phyloP scores from a whole-genome alignment of 2,797 vertebrate species.

The Trematomus bernacchii region DNA sequence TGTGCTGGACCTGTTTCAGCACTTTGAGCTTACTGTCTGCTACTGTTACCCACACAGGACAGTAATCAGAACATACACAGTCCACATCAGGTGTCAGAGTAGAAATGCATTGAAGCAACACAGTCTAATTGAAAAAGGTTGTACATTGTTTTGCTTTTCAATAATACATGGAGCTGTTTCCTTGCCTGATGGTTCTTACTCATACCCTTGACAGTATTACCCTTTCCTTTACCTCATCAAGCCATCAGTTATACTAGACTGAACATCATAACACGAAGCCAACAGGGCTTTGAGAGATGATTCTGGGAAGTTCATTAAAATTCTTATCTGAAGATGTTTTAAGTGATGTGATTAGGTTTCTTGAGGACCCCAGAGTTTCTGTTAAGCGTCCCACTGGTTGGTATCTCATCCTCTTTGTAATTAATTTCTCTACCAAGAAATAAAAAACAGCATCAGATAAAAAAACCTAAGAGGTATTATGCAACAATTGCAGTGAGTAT shows the following conservation, averaged over 20 bases:
- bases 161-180: conserved; percentile 7
- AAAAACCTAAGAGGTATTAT: conserved; percentile 69
- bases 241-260: conserved; percentile 28
- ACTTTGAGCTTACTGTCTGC: background rate
- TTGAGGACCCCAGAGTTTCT: conserved; percentile 68
- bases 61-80: background rate
- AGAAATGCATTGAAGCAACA: conserved; percentile 12
- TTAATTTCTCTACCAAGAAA: conserved; percentile 64
- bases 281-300: conserved; percentile 60
- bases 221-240: conserved; percentile 31
- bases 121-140: conserved; percentile 14
- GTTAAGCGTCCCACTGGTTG: conserved; percentile 62
- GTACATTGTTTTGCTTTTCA: background rate
- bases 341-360: conserved; percentile 73
- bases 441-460: conserved; percentile 56
- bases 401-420: conserved; percentile 74
- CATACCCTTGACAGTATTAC: conserved; percentile 10
- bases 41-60: background rate
- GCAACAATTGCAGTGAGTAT: conserved; percentile 61
- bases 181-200: conserved; percentile 13
- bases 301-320: conserved; percentile 72
- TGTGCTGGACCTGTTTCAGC: background rate
- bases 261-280: conserved; percentile 41
- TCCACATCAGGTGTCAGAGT: background rate
- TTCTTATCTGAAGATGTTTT: conserved; percentile 75